Evolutionary conservation across 2,797 vertebrate genomes (phyloP).

Genomic region (Sebastes hubbsi): DNA sequence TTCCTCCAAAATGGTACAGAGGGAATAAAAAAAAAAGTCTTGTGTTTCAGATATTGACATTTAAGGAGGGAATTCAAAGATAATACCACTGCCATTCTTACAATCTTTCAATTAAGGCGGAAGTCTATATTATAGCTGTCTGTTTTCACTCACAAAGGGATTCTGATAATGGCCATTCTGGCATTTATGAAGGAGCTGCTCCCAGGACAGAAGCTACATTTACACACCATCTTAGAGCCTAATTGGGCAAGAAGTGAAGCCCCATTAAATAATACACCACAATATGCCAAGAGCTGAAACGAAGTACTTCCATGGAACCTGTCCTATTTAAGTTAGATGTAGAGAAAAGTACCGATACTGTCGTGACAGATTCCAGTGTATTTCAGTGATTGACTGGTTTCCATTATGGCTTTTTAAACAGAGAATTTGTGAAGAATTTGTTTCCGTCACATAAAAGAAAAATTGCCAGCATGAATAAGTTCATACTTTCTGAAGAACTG

Average conservation of each 20-base stretch:
- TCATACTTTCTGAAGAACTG: background rate
- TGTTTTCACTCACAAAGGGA: slow-evolving; percentile 71
- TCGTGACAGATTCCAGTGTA: slow-evolving; percentile 16
- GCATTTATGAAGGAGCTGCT: slow-evolving; percentile 80
- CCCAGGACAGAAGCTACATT: slow-evolving; percentile 64
- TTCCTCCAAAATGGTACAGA: slow-evolving; percentile 25
- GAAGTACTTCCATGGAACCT: slow-evolving; percentile 24
- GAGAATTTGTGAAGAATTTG: background rate
- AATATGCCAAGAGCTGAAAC: slow-evolving; percentile 60
- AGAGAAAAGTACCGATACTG: slow-evolving; percentile 22
- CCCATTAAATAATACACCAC: slow-evolving; percentile 71
- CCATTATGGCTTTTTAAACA: background rate
- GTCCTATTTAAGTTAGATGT: slow-evolving; percentile 53
- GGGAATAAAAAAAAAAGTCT: slow-evolving; percentile 21
- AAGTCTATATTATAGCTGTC: slow-evolving; percentile 63
- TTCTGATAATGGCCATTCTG: slow-evolving; percentile 80
- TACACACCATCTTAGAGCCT: slow-evolving; percentile 75
- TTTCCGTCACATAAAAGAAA: background rate
- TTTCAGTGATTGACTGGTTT: slow-evolving; percentile 10
- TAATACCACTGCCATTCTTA: slow-evolving; percentile 48
- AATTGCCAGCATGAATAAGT: background rate
- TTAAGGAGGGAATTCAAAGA: slow-evolving; percentile 63
- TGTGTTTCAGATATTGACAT: slow-evolving; percentile 71
- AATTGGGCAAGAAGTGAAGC: slow-evolving; percentile 80
- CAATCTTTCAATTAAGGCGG: slow-evolving; percentile 80